Evolutionary conservation across 1,140 invertebrate species (phyloP).

Genomic region (Papilio polytes): DNA sequence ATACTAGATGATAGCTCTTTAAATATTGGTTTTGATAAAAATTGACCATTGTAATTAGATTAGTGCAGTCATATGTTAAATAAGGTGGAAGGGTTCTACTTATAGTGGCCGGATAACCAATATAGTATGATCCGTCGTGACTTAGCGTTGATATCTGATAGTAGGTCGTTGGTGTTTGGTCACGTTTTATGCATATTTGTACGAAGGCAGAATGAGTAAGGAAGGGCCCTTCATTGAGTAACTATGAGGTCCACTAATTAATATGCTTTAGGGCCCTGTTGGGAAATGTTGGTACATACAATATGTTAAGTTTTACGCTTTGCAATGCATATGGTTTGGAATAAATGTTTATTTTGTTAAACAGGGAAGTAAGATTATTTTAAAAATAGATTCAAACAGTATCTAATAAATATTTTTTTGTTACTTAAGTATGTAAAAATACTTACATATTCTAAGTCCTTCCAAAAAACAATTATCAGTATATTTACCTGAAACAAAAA

Average conservation of each 20-base stretch:
- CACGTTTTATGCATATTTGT: conserved; percentile 24
- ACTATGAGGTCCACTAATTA: conserved; percentile 24
- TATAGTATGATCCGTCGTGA: conserved; percentile 28
- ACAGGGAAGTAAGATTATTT: not conserved
- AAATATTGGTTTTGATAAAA: not conserved
- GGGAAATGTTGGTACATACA: conserved; percentile 18
- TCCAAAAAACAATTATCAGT: not conserved
- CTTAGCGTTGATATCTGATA: conserved; percentile 9
- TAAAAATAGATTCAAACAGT: not conserved
- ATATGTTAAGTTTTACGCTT: conserved; percentile 6
- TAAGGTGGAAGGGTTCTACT: not conserved
- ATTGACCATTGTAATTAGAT: not conserved
- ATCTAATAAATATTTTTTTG: no score
- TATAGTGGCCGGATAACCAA: not conserved
- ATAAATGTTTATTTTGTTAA: conserved; percentile 14
- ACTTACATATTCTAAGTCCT: not conserved
- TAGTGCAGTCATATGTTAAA: not conserved
- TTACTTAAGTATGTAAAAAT: not conserved
- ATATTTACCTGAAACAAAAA: conserved; percentile 11
- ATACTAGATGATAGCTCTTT: not conserved
- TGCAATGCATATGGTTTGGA: not conserved
- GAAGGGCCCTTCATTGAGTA: conserved; percentile 24
- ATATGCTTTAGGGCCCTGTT: conserved; percentile 25
- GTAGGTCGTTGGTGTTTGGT: conserved; percentile 16
- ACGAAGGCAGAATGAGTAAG: conserved; percentile 13